Percentiles rank a stretch among this genome's conserved stretches.
phyloP scores from a whole-genome alignment of 2,888 invertebrate species.

The Thecocarcelia acutangulata region DNA sequence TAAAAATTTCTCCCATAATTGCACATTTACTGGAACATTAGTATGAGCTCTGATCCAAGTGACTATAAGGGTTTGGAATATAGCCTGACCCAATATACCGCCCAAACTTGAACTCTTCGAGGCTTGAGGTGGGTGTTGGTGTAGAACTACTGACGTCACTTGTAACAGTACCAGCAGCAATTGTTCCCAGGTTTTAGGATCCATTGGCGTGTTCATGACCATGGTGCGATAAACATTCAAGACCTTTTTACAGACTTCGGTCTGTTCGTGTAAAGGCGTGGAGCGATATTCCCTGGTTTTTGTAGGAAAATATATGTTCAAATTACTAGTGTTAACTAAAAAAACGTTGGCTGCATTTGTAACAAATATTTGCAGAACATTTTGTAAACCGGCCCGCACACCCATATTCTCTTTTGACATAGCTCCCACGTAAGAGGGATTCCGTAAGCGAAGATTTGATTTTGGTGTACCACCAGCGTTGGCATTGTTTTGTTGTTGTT shows the following conservation, averaged over 20 bases:
- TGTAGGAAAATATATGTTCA: constrained; percentile 83
- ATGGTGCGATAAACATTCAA: constrained; percentile 97
- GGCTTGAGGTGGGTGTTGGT: constrained; percentile 87
- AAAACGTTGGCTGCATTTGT: constrained; percentile 98
- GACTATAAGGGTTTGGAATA: constrained; percentile 96
- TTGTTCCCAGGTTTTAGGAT: constrained; percentile 96
- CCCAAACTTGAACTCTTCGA: constrained; percentile 86
- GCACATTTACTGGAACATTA: constrained; percentile 93
- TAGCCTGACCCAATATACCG: constrained; percentile 91
- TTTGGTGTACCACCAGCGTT: constrained; percentile 82
- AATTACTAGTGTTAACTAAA: constrained; percentile 83
- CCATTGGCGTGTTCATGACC: constrained; percentile 98
- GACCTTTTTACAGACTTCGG: constrained; percentile 97
- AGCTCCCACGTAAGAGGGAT: constrained; percentile 93
- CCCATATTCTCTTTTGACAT: constrained; percentile 90
- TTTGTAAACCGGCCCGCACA: constrained; percentile 91
- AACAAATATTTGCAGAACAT: constrained; percentile 86
- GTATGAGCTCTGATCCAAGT: constrained; percentile 99
- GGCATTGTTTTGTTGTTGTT: constrained; percentile 72
- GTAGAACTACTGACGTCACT: constrained; percentile 94
- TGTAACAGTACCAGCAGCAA: constrained; percentile 92
- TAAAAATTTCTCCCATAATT: constrained; percentile 96
- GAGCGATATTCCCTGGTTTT: constrained; percentile 84
- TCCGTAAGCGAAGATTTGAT: constrained; percentile 84
- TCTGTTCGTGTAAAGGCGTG: constrained; percentile 93